A percentile compares a stretch with the other conserved stretches of the same genome.
These are phyloP conservation scores for Drosophila sturtevanti DNA, from an alignment of 1,140 invertebrate species.

Conservation along the genomic window DNA sequence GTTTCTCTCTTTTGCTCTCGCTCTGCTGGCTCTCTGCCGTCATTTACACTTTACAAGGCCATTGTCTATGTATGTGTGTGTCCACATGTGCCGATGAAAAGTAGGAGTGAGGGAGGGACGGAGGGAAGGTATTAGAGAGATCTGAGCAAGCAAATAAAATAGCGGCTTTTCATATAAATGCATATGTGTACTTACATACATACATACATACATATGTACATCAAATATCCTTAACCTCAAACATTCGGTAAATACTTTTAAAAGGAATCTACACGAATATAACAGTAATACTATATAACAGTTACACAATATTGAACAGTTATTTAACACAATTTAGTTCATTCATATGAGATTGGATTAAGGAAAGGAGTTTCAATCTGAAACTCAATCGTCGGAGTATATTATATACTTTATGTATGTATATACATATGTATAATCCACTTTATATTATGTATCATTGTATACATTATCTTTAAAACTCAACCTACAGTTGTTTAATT, in stretches of 20 bases:
- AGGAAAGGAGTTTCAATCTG: no score
- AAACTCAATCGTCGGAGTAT: no score
- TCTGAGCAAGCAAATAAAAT: not conserved
- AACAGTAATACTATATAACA: not conserved
- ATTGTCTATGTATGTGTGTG: not conserved
- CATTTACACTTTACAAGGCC: slow-evolving; percentile 2
- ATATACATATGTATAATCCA: no score
- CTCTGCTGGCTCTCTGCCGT: not conserved
- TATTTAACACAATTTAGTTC: no score
- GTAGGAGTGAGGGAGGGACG: not conserved
- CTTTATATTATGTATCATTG: no score
- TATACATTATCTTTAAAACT: no score
- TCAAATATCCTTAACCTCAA: slow-evolving; percentile 1
- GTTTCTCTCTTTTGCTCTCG: not conserved
- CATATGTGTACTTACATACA: not conserved
- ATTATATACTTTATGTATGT: no score
- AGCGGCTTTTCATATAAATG: not conserved
- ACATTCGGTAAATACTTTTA: not conserved
- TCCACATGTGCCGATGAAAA: not conserved
- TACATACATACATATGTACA: no score
- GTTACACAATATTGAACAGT: no score
- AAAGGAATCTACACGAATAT: not conserved
- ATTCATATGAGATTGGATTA: no score
- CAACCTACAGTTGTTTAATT: no score
- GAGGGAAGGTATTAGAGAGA: not conserved